Conservation (phyloP, 2,797 vertebrate species). For the Falco rusticolus region DNA sequence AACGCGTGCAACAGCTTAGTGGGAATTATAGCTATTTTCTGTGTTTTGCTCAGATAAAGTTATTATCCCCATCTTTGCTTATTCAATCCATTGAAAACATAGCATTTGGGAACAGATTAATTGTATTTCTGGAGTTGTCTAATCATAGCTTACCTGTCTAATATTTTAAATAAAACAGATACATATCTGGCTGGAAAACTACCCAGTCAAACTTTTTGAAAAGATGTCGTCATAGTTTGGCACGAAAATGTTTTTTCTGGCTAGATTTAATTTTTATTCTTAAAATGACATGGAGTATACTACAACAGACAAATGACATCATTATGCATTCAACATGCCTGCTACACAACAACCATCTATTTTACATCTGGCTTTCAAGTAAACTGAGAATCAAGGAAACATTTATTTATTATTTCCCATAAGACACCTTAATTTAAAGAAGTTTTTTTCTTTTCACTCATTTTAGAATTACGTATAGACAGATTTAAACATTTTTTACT, state of each 20-base stretch:
- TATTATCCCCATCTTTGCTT: not conserved
- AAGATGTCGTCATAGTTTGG: slow-evolving; percentile 36
- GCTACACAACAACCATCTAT: not conserved
- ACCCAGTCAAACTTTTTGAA: slow-evolving; percentile 25
- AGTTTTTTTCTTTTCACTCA: slow-evolving; percentile 34
- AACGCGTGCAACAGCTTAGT: accelerated
- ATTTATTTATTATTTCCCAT: slow-evolving; percentile 50
- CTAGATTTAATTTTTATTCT: slow-evolving; percentile 17
- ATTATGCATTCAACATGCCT: slow-evolving; percentile 13
- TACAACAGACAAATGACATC: not conserved
- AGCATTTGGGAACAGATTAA: not conserved
- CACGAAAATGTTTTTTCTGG: not conserved
- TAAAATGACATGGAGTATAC: not conserved
- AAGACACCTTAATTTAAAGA: slow-evolving; percentile 24
- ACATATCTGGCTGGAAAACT: slow-evolving; percentile 50
- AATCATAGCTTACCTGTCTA: not conserved
- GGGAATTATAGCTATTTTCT: not conserved
- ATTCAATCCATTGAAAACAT: not conserved
- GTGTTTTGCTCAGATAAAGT: not conserved
- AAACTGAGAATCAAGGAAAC: slow-evolving; percentile 59
- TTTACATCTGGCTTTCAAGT: slow-evolving; percentile 7
- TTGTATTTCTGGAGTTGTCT: not conserved
- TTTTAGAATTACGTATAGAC: slow-evolving; percentile 34
- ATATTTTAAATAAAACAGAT: not conserved
- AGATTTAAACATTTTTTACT: slow-evolving; percentile 48